Evolutionary conservation across 2,888 invertebrate genomes (phyloP).

Genomic region (Invenusta paracnida): DNA sequence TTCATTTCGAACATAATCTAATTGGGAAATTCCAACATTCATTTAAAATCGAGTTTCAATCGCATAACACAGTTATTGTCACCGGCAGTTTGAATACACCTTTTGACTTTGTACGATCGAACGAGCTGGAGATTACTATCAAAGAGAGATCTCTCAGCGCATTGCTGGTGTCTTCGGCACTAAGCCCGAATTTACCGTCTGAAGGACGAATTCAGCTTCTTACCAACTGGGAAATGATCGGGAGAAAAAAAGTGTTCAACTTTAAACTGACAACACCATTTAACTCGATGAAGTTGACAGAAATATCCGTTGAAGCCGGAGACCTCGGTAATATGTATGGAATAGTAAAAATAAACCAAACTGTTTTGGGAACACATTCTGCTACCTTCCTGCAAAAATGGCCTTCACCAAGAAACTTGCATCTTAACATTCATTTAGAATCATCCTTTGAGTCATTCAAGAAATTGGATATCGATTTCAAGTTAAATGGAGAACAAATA

Average conservation of each 20-base stretch:
- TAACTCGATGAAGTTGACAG: background rate
- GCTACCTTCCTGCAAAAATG: background rate
- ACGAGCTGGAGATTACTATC: background rate
- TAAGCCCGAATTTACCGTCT: too few species aligned
- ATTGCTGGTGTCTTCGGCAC: background rate
- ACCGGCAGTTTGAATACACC: constrained; percentile 3
- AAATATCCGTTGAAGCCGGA: background rate
- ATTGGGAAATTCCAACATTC: background rate
- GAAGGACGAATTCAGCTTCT: background rate
- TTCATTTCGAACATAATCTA: background rate
- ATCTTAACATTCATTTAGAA: background rate
- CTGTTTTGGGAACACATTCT: background rate
- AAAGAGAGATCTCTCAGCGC: background rate
- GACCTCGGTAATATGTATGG: background rate
- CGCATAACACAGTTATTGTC: too few species aligned
- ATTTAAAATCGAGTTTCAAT: too few species aligned
- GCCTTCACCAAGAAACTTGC: background rate
- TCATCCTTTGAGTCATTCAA: background rate
- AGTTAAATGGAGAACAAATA: too few species aligned
- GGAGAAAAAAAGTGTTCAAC: background rate
- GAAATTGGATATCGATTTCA: too few species aligned
- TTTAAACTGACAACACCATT: background rate
- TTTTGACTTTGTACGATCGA: background rate
- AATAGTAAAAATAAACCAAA: background rate
- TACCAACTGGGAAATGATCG: background rate